Evolutionary conservation across 1,140 invertebrate genomes (phyloP), one percentile per base, ranked within the genome.

Genomic region (Penaeus indicus): DNA sequence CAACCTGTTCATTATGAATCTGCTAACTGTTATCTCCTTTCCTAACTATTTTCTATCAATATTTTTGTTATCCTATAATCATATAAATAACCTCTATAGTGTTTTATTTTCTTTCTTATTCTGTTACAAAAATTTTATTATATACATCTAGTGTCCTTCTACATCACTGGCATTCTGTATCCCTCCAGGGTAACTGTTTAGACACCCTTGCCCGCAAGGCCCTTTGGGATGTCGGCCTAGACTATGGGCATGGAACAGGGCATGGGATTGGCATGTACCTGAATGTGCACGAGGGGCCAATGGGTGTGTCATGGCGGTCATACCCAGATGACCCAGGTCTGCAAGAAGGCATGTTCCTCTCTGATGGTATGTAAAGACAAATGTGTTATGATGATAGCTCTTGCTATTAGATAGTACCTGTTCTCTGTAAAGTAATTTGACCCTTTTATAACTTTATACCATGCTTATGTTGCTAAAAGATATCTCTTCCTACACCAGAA

Each of bases 211-310:
- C 98, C 0, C 94, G 98, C 22, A 95, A 96, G 90, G 93, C 94
- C 18, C 94, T 99, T 0, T 99, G 99, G 98, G 95, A 97, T 89
- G 95, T 96, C n/a, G 99, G 99, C 0, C 92, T 99, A 67, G 97
- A 99, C 94, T 99, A 99, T 93, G 94, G 95, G 1, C 99, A 99
- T 93, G 98, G 98, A 27, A 99, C 99, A 32, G 98, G 98, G 0
- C 99, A 99, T 93, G 98, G 99, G 18, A 96, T 99, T 90, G 99
- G 99, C 4, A 95, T 97, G 79, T 99, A 96, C 93, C 94, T 99
- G 27, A 98, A 99, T 94, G 98, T 99, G 18, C 99, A 99, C 93
- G 98, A 99, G 94, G 97, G 96, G 3, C 97, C 97, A 13, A 96
- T 96, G 91, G 96, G 96, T 67, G 96, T 99, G 75, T 95, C 95